phyloP scores from a whole-genome alignment of 2,888 invertebrate species.

The Prosopocoilus inquinatus region DNA sequence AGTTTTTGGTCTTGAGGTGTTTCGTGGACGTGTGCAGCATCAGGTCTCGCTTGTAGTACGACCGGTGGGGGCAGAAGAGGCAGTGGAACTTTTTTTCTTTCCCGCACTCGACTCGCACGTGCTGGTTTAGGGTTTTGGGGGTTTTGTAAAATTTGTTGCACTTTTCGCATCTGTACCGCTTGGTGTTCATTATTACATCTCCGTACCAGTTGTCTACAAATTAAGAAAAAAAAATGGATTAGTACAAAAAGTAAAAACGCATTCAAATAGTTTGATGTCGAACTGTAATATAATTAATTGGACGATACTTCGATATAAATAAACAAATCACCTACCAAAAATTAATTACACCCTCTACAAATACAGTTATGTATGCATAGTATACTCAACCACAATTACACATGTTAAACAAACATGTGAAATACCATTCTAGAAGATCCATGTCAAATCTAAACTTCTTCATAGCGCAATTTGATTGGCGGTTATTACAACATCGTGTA shows the following conservation, averaged over 20 bases:
- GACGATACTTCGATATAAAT: too few species aligned
- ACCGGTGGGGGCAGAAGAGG: constrained; percentile 10
- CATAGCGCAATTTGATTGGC: too few species aligned
- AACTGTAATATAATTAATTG: not conserved
- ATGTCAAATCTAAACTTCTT: too few species aligned
- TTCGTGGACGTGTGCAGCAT: not conserved
- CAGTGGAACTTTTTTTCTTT: constrained; percentile 16
- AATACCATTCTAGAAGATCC: too few species aligned
- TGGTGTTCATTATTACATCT: too few species aligned
- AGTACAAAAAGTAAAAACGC: not conserved
- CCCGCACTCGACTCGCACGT: constrained; percentile 17
- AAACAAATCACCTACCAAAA: too few species aligned
- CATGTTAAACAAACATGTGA: too few species aligned
- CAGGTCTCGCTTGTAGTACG: constrained; percentile 5
- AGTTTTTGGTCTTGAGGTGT: too few species aligned
- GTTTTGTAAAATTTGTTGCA: constrained; percentile 21
- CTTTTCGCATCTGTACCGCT: constrained; percentile 1
- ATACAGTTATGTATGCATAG: too few species aligned
- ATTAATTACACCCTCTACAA: too few species aligned
- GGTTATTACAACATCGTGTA: too few species aligned
- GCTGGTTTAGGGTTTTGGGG: constrained; percentile 15
- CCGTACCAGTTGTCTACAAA: not conserved
- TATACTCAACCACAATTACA: too few species aligned
- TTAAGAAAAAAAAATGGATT: not conserved
- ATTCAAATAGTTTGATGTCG: not conserved